Evolutionary conservation across 2,113 vertebrate genomes (phyloP).

Genomic region (Nymphicus hollandicus): DNA sequence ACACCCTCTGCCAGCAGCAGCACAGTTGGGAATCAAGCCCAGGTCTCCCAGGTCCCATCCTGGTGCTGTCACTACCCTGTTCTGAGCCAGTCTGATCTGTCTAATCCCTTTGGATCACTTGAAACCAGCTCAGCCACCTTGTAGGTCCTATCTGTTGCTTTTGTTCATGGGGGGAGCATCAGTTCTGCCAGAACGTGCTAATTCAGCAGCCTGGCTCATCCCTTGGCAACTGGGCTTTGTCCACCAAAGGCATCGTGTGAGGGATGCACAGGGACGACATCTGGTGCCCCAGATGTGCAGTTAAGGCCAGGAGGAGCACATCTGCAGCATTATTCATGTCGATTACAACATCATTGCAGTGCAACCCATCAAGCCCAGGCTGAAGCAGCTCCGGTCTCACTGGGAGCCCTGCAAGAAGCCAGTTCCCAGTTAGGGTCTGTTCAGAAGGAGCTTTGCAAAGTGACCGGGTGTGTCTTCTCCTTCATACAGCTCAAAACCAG

Average conservation of each 20-base stretch:
- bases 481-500: not conserved
- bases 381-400: not conserved
- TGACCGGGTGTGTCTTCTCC: not conserved
- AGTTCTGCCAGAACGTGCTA: not conserved
- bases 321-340: not conserved
- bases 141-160: not conserved
- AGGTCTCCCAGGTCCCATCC: not conserved
- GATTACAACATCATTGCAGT: slow-evolving; percentile 7
- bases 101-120: not conserved
- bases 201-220: not conserved
- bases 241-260: not conserved
- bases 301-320: not conserved
- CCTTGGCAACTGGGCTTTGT: slow-evolving; percentile 29
- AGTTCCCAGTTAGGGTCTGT: not conserved
- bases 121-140: not conserved
- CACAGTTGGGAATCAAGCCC: not conserved
- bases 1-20: not conserved
- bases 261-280: slow-evolving; percentile 13
- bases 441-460: not conserved
- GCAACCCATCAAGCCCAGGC: not conserved
- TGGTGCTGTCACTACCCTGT: not conserved
- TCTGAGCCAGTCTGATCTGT: not conserved
- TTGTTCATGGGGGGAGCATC: not conserved
- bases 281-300: not conserved
- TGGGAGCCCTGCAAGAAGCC: not conserved